Evolutionary conservation across 1,140 invertebrate species (phyloP), one percentile per base, ranked within the genome.

Genomic region (Spodoptera frugiperda): DNA sequence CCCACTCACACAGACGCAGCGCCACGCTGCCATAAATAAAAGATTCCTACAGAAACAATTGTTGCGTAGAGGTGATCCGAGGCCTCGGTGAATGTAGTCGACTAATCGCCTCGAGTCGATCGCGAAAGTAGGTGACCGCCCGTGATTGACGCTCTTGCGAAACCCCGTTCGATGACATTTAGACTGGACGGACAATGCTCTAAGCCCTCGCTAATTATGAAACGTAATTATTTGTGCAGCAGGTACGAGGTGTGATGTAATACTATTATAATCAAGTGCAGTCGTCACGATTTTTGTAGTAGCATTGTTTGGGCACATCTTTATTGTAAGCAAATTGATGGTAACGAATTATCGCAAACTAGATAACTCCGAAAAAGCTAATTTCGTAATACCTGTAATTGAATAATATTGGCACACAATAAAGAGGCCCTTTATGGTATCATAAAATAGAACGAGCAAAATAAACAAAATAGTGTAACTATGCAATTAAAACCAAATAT

Each of bases 21-120:
- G 76, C 81, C 59, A 81, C 82, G 87, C 84, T 89, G 90, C 91
- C 91, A 93, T 94, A 94, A 93, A 94, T 94, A 94, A 94, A 92
- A 94, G 92, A 94, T 93, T 94, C 92, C 89, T 91, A 92, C 90
- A 92, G 91, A 94, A 94, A 92, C 92, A 94, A 94, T 94, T 91
- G 92, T 93, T 94, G 92, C 92, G 92, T 93, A 91, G 92, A 93
- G 87, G 90, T 92, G 88, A 91, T 87, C 82, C 85, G 88, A 90
- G 90, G 87, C 88, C 91, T 90, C 88, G 86, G 91, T 93, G 90
- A 93, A 93, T 91, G 92, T 93, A 90, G 90, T 86, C 89, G 83
- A 86, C 92, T 94, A 93, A 93, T 94, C 90, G 91, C 87, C 84
- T 88, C 85, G 84, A 85, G 88, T 86, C 89, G 89, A 93, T 93